Evolutionary conservation across 2,113 vertebrate species (phyloP).

Genomic region (Hydrolagus affinis): DNA sequence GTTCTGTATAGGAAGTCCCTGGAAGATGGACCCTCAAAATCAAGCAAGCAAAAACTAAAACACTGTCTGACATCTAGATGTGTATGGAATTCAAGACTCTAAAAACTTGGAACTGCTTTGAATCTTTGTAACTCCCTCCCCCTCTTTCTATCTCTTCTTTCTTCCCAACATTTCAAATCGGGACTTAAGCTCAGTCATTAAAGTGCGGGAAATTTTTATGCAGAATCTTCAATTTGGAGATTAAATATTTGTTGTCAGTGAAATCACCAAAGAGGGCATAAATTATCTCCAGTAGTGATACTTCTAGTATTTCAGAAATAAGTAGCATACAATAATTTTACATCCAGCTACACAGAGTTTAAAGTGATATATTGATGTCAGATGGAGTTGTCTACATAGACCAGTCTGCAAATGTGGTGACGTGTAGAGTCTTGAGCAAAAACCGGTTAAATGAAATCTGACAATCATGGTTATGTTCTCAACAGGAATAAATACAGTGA

Average conservation of each 20-base stretch:
- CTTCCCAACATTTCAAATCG: background rate
- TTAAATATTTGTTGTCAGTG: conserved; percentile 8
- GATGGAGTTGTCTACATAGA: background rate
- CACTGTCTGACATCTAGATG: no score
- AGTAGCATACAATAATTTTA: background rate
- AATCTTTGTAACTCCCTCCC: background rate
- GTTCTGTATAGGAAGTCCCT: no score
- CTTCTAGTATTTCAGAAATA: conserved; percentile 19
- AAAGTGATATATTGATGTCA: no score
- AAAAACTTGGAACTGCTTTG: no score
- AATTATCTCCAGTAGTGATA: background rate
- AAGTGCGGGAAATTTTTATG: background rate
- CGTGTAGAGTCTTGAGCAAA: background rate
- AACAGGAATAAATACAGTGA: background rate
- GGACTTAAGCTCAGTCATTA: background rate
- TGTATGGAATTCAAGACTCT: no score
- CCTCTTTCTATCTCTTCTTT: background rate
- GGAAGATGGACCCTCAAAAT: no score
- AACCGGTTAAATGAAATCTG: background rate
- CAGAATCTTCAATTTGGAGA: background rate
- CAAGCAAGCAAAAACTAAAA: no score
- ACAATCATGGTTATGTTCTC: background rate
- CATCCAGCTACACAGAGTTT: background rate
- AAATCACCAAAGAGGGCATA: background rate
- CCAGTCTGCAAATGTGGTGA: background rate